These are phyloP conservation scores for Plutella xylostella DNA, from an alignment of 2,888 invertebrate species.

Conservation along the genomic window DNA sequence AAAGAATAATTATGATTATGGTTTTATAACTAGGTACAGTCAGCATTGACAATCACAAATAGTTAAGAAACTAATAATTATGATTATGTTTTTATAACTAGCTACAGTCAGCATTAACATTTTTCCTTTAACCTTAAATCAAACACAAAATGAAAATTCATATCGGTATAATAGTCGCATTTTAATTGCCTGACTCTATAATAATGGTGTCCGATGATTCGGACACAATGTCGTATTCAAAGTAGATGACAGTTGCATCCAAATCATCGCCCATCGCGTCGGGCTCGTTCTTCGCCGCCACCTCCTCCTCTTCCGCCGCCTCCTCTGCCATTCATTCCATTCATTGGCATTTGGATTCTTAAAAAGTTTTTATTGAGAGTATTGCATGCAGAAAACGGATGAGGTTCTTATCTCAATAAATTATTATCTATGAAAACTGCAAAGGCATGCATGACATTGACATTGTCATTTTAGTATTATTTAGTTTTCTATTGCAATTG, in stretches of 20 bases:
- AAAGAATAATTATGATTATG: too few species aligned
- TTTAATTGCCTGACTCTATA: background rate
- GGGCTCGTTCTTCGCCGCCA: background rate
- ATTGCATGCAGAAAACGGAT: conserved; percentile 12
- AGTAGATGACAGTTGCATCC: background rate
- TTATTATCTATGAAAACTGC: conserved; percentile 11
- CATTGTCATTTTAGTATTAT: conserved; percentile 10
- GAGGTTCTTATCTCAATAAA: conserved; percentile 12
- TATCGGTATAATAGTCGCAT: background rate
- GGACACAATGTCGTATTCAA: background rate
- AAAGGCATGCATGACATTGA: conserved; percentile 8
- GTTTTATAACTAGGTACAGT: too few species aligned
- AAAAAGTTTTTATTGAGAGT: conserved; percentile 11
- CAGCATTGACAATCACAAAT: too few species aligned
- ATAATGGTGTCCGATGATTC: background rate
- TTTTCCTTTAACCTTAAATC: too few species aligned
- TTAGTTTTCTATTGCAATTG: conserved; percentile 11
- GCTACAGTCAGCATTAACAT: too few species aligned
- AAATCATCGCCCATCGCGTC: background rate
- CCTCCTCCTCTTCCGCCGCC: too few species aligned
- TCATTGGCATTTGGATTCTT: background rate
- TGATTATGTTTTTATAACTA: too few species aligned
- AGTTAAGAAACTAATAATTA: too few species aligned
- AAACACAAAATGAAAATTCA: background rate
- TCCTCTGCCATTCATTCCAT: too few species aligned